Conservation (phyloP, 2,888 invertebrate genomes). For the Cryptus viduatorius region DNA sequence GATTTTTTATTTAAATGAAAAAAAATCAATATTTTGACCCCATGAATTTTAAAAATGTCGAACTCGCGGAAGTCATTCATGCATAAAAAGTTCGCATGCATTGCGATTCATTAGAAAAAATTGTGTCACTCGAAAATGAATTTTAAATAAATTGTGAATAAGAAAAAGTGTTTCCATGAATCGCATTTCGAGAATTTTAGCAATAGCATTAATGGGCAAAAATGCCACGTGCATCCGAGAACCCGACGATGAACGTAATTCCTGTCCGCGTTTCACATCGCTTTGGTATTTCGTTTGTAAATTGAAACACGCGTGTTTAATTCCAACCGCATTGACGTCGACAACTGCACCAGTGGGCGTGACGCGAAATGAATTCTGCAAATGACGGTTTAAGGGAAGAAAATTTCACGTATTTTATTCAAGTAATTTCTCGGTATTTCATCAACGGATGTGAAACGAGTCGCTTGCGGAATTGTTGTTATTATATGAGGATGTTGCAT, state of each 20-base stretch:
- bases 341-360: neutral
- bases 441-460: slow-evolving; percentile 43
- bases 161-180: neutral
- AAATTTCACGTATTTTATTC: slow-evolving; percentile 33
- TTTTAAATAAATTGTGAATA: neutral
- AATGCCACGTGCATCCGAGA: neutral
- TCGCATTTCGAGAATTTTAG: neutral
- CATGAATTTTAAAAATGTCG: too few relatives aligned
- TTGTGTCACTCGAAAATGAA: neutral
- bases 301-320: neutral
- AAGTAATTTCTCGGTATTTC: slow-evolving; percentile 34
- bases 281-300: slow-evolving; percentile 17
- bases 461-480: slow-evolving; percentile 40
- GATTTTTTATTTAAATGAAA: too few relatives aligned
- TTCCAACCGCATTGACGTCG: neutral
- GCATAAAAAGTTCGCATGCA: too few relatives aligned
- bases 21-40: too few relatives aligned
- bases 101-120: too few relatives aligned
- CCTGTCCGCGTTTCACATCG: neutral
- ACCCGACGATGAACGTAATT: neutral
- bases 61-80: too few relatives aligned
- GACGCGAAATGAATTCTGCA: neutral
- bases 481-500: slow-evolving; percentile 18
- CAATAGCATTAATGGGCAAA: neutral
- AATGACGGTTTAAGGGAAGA: slow-evolving; percentile 8